Base-by-base conservation (phyloP, 1,140 invertebrate genomes). In the Bombus affinis region DNA sequence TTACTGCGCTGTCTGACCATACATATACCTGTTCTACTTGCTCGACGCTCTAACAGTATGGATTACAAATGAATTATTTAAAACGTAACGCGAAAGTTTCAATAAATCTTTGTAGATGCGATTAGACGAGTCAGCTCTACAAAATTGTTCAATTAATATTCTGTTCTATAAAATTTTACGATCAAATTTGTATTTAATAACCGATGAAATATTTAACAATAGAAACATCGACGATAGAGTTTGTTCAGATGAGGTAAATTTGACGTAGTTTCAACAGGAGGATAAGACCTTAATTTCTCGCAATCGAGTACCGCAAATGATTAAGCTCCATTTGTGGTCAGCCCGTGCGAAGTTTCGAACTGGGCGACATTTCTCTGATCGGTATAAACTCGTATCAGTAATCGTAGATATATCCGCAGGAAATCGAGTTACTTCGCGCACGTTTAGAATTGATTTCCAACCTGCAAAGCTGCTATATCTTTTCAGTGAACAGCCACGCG, bases 361-460 rank as follows among this genome's bases (percentile, higher is more conserved):
- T 74, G 66, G 28, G n/a, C 39, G 70, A 84, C 75, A 76, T 75
- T 28, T 70, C 47, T 28, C 37, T 28, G 53, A 76, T 39, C 73
- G 62, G 71, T 87, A 87, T 86, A 78, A 35, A 9, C 65, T 37
- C 35, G 57, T 25, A 42, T 35, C 39, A 32, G 65, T 85, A 89
- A 88, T 87, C 73, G 79, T 80, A 83, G 76, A 86, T 66, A 74
- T 83, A 81, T 80, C 76, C 53, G 35, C 37, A 79, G 88, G 86
- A 93, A 92, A 92, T 93, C 89, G 90, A 93, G 92, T 93, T 92
- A 92, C 88, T 81, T 90, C 73, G 83, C 75, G 88, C 92, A 91
- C 92, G 91, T 93, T 92, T 92, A 86, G 86, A 90, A 93, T 93
- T 92, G 92, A 93, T 93, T 92, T 93, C 88, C 88, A 87, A 44